phyloP scores from a whole-genome alignment of 2,113 vertebrate species.

The Cepphus grylle region DNA sequence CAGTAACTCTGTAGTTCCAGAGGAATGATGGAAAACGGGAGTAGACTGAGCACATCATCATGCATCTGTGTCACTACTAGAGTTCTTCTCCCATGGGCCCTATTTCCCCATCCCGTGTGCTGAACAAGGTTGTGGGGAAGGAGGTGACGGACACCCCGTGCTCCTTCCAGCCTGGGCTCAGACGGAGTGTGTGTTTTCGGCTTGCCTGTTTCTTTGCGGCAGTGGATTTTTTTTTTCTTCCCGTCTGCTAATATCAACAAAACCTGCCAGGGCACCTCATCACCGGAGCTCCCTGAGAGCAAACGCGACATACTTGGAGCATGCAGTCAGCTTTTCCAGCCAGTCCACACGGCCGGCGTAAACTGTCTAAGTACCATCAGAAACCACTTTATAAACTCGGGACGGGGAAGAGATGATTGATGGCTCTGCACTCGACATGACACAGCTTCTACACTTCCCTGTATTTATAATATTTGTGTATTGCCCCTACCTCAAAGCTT shows the following conservation, averaged over 20 bases:
- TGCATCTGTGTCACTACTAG: not conserved
- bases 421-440: slow-evolving; percentile 41
- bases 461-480: slow-evolving; percentile 43
- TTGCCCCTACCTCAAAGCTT: slow-evolving; percentile 18
- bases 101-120: not conserved
- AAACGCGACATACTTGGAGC: slow-evolving; percentile 36
- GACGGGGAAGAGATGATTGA: slow-evolving; percentile 45
- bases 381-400: slow-evolving; percentile 68
- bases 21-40: not conserved
- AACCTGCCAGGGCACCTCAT: slow-evolving; percentile 8
- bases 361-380: slow-evolving; percentile 56
- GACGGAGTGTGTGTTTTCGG: not conserved
- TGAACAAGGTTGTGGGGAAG: not conserved
- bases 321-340: slow-evolving; percentile 54
- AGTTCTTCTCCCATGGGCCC: slow-evolving; percentile 8
- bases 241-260: slow-evolving; percentile 10
- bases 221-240: not conserved
- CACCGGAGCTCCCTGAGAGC: not conserved
- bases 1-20: not conserved
- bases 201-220: not conserved
- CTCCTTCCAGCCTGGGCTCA: not conserved
- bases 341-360: slow-evolving; percentile 13
- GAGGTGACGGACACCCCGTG: not conserved
- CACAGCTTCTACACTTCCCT: slow-evolving; percentile 18
- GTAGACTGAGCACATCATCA: not conserved